Percentiles rank a stretch among this genome's conserved stretches.
These are phyloP conservation scores for Microtus oregoni DNA, from an alignment of 2,113 vertebrate genomes.

Conservation along the genomic window DNA sequence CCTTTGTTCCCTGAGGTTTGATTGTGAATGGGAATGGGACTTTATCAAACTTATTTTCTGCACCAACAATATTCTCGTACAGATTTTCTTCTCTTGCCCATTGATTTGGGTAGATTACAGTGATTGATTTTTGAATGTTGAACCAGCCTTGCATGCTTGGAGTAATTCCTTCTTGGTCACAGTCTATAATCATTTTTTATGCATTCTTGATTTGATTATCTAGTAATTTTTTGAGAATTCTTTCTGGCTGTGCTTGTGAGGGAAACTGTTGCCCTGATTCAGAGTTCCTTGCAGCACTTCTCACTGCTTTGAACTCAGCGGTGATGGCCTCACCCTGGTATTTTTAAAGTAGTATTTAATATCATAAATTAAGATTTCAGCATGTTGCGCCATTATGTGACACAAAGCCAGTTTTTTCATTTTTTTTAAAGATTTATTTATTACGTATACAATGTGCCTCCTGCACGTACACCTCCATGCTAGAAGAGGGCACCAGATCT, in stretches of 20 bases:
- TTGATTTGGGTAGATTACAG: not conserved
- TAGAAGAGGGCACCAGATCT: no score
- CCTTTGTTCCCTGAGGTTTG: not conserved
- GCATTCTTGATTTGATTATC: not conserved
- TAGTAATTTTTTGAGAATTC: not conserved
- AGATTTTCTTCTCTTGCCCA: not conserved
- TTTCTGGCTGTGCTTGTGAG: not conserved
- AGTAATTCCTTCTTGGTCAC: not conserved
- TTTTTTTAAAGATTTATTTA: no score
- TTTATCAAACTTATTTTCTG: constrained; percentile 6
- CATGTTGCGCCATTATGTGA: not conserved
- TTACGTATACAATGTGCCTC: no score
- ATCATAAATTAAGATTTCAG: not conserved
- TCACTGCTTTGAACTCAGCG: not conserved
- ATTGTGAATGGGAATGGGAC: not conserved
- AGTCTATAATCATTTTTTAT: not conserved
- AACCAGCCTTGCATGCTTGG: constrained; percentile 6
- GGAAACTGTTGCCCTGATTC: not conserved
- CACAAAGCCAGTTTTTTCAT: not conserved
- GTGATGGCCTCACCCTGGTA: not conserved
- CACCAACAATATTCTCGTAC: not conserved
- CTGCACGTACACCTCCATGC: no score
- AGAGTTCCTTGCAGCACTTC: not conserved
- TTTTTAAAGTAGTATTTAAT: not conserved
- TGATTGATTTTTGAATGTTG: constrained; percentile 12